Conservation (phyloP, 2,888 invertebrate species). For the Macrophya annulata region DNA sequence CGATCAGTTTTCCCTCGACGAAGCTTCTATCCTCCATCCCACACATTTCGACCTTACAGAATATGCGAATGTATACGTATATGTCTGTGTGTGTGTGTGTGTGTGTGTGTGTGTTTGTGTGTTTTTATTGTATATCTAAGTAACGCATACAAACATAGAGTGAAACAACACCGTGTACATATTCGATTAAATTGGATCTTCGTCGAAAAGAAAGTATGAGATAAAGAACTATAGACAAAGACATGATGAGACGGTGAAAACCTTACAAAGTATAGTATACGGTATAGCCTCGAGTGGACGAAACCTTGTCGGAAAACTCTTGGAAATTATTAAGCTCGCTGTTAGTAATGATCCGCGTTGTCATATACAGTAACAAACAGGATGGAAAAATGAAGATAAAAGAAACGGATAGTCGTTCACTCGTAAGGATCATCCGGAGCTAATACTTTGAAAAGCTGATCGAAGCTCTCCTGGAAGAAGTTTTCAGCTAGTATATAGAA, state of each 20-base stretch:
- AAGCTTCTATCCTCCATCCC: background rate
- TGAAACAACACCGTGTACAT: background rate
- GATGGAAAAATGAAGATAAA: constrained; percentile 18
- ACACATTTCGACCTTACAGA: background rate
- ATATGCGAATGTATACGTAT: background rate
- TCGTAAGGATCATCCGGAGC: background rate
- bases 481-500: too few species aligned
- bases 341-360: constrained; percentile 46
- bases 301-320: constrained; percentile 31
- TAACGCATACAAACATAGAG: background rate
- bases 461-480: background rate
- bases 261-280: background rate
- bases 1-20: constrained; percentile 30
- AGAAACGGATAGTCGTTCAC: constrained; percentile 4
- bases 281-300: constrained; percentile 1
- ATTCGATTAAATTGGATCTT: constrained; percentile 41
- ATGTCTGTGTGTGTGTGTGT: background rate
- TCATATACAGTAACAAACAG: constrained; percentile 9
- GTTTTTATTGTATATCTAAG: background rate
- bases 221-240: constrained; percentile 18
- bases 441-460: constrained; percentile 17
- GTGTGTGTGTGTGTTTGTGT: background rate
- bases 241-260: constrained; percentile 18
- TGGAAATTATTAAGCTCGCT: constrained; percentile 47
- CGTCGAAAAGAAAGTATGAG: background rate